Percentiles rank a stretch among this genome's conserved stretches.
Conservation (phyloP, 2,113 vertebrate species). For the Poeciliopsis prolifica region DNA sequence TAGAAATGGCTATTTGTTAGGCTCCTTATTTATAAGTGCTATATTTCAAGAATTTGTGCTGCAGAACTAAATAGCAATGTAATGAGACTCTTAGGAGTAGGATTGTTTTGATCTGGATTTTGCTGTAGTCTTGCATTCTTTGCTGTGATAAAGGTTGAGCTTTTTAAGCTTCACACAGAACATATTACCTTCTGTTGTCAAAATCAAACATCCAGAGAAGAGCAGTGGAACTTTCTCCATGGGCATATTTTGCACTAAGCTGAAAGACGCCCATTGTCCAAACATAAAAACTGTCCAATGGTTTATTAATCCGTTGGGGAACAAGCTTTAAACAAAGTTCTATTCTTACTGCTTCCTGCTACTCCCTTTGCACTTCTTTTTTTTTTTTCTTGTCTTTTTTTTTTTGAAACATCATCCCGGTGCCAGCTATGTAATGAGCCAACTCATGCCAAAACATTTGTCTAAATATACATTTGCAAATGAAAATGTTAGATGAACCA, state of each 20-base stretch:
- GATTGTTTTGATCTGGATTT: slow-evolving; percentile 27
- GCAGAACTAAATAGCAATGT: not conserved
- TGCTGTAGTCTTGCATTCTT: not conserved
- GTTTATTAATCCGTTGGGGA: not conserved
- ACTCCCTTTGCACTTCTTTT: not conserved
- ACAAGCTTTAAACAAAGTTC: not conserved
- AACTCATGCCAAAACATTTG: too few species aligned
- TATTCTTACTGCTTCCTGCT: not conserved
- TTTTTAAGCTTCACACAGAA: not conserved
- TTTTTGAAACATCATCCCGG: not conserved
- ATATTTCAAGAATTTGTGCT: not conserved
- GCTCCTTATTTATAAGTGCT: not conserved
- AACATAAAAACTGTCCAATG: not conserved
- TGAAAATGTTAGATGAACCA: too few species aligned
- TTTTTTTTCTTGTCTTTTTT: not conserved
- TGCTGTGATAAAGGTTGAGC: not conserved
- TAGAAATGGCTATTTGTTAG: too few species aligned
- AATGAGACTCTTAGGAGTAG: slow-evolving; percentile 16
- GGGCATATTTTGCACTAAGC: not conserved
- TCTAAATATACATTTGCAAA: too few species aligned
- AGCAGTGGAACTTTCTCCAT: not conserved
- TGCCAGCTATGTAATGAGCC: not conserved
- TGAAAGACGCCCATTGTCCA: not conserved
- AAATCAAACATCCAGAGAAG: not conserved
- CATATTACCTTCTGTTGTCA: not conserved